Base-by-base conservation (phyloP, 1,140 invertebrate genomes). In the Hylaeus anthracinus region DNA sequence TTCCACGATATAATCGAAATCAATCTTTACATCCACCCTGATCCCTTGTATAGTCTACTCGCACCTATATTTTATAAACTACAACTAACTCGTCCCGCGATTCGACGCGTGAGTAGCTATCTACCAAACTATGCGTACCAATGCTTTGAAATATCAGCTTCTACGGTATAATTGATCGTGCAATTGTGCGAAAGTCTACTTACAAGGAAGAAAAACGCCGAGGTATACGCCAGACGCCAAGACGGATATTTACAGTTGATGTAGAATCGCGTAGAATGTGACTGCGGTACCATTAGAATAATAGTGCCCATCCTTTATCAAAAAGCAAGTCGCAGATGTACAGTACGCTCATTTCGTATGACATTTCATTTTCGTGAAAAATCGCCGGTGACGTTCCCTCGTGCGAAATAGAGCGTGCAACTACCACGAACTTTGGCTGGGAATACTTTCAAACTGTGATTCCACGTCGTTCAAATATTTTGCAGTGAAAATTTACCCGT, bases 351-450 rank as follows among this genome's bases (percentile, higher is more conserved):
- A 82, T 86, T 85, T 85, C 73, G 80, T 65, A 75, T 86, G 83
- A 86, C 84, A 77, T 86, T 86, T 86, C 84, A 86, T 86, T 86
- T 85, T 82, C 73, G 73, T 86, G 79, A 86, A 86, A 86, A 86
- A 86, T 86, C 55, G 69, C 41, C 43, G 70, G 64, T 15, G 69
- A 81, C 65, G 79, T 75, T 82, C 69, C 63, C 79, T 73, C 73
- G 61, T 64, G 74, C 65, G 79, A 86, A 86, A 86, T 86, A 82
- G 83, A 85, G 78, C 84, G 72, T 76, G 71, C n/a, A 80, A 76
- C 77, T 71, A 72, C 64, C 55, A 15, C 71, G 53, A 84, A 81
- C 72, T 82, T 86, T 66, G 56, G 83, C 39, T 60, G 26, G 5
- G 66, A 55, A 73, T 73, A 78, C 79, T 86, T 82, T 60, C 65